Evolutionary conservation across 2,797 vertebrate genomes (phyloP), one percentile per base, ranked within the genome.

Genomic region (Botia almorhae): DNA sequence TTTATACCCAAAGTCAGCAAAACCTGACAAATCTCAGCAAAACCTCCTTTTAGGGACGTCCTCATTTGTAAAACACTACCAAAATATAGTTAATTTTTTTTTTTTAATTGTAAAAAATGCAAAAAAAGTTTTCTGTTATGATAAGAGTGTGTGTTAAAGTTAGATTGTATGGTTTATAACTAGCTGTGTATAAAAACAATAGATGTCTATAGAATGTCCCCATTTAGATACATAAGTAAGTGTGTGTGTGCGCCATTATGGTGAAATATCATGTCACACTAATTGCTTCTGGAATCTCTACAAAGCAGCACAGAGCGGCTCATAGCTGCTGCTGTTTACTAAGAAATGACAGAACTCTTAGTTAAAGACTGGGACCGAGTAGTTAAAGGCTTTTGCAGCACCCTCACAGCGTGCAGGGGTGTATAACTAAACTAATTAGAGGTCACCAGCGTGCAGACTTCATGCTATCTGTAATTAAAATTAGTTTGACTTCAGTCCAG

Each of bases 381-480:
- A 80, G 69, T 83, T 77, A 70, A 78, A 82, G 65, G 60, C 65
- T 60, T 29, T 71, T 21, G 51, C 60, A 51, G 78, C 56, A 72
- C 74, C 72, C 63, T 64, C 46, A n/a, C 64, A 55, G 43, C 21
- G 7, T 72, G 29, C 29, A n/a, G 51, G 51, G 21, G 64, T 76
- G 81, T 74, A 65, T 50, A 63, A 65, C 53, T 71, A 36, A 64
- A 60, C 63, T 79, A 81, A 84, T 85, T 87, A 82, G 51, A 82
- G 80, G 81, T 85, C 72, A 72, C 76, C 53, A 69, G 74, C 33
- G 55, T 48, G 74, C 26, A 74, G 65, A 74, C 58, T 68, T 10
- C 70, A 82, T 81, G 39, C 56, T 46, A n/a, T 80, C 80, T 84
- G 58, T 85, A 82, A 85, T 87, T 87, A 80, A 69, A 61, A 78